Base-by-base conservation (phyloP, 2,797 vertebrate genomes). In the Lycodopsis pacificus region DNA sequence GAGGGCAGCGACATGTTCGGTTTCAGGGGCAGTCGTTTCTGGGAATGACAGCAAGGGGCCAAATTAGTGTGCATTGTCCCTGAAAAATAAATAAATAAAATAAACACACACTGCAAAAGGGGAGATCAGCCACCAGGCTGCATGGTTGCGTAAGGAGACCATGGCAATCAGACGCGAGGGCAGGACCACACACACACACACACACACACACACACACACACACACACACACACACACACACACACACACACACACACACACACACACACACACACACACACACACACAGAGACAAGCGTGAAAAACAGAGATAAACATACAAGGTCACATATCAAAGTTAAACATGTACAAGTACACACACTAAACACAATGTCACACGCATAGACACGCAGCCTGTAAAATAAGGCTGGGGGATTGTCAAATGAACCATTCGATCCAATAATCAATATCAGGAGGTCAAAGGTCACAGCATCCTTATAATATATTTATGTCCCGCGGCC, bases 101-200 rank as follows among this genome's bases (percentile, higher is more conserved):
- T n/a, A n/a, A n/a, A 38, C 71, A 51, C 40, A 48, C 53, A 69
- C 0, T 2, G n/a, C 20, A 49, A 73, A 59, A 53, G 20, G 30
- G 30, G 57, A 88, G 83, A 83, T 80, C 69, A 87, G 83, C 86
- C 88, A 91, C 71, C 84, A 84, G 85, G 80, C 81, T 84, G 66
- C 73, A 77, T 65, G 59, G 74, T 86, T 90, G 88, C 77, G 4
- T 85, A 86, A 82, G 57, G 73, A 85, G 83, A 90, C 76, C 65
- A 48, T 83, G 84, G 78, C 85, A 89, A 81, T 85, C 86, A 88
- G 76, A 86, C 85, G 87, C 75, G 65, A 85, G 70, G 71, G 70
- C 73, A 70, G 71, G 25, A 25, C 51, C 82, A 46, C 38, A 40
- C 58, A 20, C 13, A 63, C 14, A 2, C 17, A n/a, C 17, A 53